phyloP scores from a whole-genome alignment of 2,113 vertebrate genomes.

The Pantherophis guttatus region DNA sequence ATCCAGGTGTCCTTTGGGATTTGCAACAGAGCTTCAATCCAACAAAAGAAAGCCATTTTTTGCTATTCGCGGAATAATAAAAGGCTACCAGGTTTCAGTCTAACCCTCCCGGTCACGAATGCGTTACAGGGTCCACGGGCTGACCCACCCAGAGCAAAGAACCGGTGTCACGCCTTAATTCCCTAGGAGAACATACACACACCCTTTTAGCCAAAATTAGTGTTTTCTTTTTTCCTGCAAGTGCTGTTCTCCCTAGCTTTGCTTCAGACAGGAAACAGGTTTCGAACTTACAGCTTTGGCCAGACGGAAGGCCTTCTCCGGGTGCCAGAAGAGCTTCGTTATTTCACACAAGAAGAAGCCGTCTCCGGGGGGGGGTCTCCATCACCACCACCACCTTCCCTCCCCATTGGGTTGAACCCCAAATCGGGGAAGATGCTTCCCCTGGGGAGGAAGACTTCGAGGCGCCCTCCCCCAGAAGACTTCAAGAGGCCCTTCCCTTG shows the following conservation, averaged over 20 bases:
- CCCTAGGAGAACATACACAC: background rate
- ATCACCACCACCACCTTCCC: background rate
- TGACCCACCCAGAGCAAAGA: background rate
- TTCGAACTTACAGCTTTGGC: background rate
- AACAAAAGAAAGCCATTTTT: background rate
- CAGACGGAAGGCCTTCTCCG: background rate
- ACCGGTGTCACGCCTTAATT: background rate
- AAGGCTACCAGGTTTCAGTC: background rate
- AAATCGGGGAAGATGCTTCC: background rate
- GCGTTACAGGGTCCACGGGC: background rate
- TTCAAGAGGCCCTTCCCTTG: background rate
- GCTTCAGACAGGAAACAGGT: background rate
- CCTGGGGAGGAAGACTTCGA: background rate
- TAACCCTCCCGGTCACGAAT: background rate
- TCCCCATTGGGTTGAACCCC: background rate
- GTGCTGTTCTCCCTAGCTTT: background rate
- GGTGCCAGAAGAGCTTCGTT: too few species aligned
- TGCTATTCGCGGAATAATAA: background rate
- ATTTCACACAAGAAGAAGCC: too few species aligned
- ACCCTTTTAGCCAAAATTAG: background rate
- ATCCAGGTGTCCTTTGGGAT: background rate
- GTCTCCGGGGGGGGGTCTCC: background rate
- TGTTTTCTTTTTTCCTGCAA: too few species aligned
- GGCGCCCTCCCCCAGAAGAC: background rate
- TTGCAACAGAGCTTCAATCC: background rate